phyloP scores from a whole-genome alignment of 2,113 vertebrate genomes.

The Callipepla californica region DNA sequence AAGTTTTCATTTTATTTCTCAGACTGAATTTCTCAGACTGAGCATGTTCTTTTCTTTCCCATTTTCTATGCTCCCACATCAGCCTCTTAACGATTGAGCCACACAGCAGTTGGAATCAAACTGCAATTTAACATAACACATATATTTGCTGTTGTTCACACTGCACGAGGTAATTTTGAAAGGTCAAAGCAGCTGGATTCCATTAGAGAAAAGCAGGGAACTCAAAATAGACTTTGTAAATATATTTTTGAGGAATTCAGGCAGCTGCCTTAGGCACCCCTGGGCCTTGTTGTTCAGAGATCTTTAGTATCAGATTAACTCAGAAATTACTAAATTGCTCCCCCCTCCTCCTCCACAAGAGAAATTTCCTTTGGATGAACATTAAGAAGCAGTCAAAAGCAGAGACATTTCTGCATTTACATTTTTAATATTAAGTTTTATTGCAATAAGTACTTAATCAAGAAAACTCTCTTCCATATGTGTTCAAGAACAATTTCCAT shows the following conservation, averaged over 20 bases:
- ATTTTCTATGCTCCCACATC: background rate
- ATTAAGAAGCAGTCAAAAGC: conserved; percentile 71
- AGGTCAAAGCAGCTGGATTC: conserved; percentile 80
- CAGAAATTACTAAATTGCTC: conserved; percentile 76
- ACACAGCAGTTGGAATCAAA: conserved; percentile 65
- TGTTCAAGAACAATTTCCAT: conserved; percentile 59
- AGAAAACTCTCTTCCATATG: conserved; percentile 53
- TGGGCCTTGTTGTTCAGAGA: conserved; percentile 74
- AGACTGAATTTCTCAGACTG: background rate
- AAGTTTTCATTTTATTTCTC: conserved; percentile 9
- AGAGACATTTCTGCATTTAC: conserved; percentile 65
- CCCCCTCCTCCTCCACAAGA: conserved; percentile 42
- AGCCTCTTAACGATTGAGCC: background rate
- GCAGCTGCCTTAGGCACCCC: conserved; percentile 74
- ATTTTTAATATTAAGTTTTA: conserved; percentile 74
- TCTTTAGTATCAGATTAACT: conserved; percentile 75
- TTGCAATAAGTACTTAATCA: conserved; percentile 70
- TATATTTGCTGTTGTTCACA: conserved; percentile 79
- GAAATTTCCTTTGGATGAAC: conserved; percentile 73
- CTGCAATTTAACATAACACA: conserved; percentile 69
- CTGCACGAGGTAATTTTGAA: conserved; percentile 74
- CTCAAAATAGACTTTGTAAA: conserved; percentile 76
- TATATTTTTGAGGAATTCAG: conserved; percentile 78
- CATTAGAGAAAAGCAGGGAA: conserved; percentile 72
- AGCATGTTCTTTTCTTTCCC: background rate